phyloP scores from a whole-genome alignment of 2,797 vertebrate genomes.

The Capromys pilorides region DNA sequence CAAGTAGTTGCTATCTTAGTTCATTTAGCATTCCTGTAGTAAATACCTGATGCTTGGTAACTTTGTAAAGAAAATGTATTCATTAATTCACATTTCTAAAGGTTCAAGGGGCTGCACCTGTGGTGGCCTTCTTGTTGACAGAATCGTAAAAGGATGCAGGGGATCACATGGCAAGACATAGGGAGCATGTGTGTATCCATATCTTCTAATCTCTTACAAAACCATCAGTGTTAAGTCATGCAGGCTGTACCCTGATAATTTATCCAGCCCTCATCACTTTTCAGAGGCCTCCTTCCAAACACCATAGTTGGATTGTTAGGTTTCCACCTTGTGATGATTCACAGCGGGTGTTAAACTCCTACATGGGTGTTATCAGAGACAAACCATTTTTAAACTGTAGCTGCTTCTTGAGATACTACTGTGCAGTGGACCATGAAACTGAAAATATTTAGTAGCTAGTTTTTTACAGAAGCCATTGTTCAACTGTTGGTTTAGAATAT shows the following conservation, averaged over 20 bases:
- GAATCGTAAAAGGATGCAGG: not conserved
- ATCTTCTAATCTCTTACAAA: not conserved
- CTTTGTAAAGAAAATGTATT: not conserved
- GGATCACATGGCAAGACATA: not conserved
- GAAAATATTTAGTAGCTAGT: conserved; percentile 28
- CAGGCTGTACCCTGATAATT: not conserved
- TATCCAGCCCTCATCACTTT: not conserved
- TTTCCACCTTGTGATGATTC: not conserved
- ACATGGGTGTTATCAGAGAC: not conserved
- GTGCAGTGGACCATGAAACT: not conserved
- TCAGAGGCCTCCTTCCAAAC: not conserved
- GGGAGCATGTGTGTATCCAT: not conserved
- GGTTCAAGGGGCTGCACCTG: not conserved
- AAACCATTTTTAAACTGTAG: conserved; percentile 3
- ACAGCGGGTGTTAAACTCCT: not conserved
- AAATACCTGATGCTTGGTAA: not conserved
- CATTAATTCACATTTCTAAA: not conserved
- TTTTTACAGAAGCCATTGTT: conserved; percentile 42
- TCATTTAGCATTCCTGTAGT: not conserved
- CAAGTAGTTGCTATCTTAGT: not conserved
- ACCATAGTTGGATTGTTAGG: not conserved
- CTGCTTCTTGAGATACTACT: conserved; percentile 4
- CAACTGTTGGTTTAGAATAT: conserved; percentile 10
- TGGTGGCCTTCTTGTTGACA: not conserved
- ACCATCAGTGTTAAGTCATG: not conserved